Percentiles rank a stretch among this genome's conserved stretches.
Conservation (phyloP, 1,140 invertebrate species). For the Drosophila pallidifrons region DNA sequence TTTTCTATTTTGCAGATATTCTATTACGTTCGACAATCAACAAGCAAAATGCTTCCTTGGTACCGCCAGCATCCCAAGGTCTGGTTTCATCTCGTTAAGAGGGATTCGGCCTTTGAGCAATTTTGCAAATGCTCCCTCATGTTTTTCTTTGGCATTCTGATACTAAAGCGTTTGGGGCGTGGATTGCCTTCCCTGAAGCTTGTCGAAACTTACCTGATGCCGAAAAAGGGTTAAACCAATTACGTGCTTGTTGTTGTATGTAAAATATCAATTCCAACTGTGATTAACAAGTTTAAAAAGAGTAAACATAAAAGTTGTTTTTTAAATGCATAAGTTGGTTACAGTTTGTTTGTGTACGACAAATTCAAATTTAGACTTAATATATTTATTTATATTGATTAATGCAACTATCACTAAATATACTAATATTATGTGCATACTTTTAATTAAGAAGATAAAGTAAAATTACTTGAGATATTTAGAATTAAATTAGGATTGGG, state of each 20-base stretch:
- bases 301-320: too few species aligned
- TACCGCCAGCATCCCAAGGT: not conserved
- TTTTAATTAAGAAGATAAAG: too few species aligned
- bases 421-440: too few species aligned
- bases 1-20: not conserved
- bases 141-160: not conserved
- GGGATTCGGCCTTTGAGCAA: not conserved
- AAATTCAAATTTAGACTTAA: too few species aligned
- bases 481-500: too few species aligned
- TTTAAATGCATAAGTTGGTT: too few species aligned
- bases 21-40: not conserved
- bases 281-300: too few species aligned
- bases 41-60: constrained; percentile 22
- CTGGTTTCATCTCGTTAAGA: constrained; percentile 1
- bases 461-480: too few species aligned
- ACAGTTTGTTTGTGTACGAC: too few species aligned
- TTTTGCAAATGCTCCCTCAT: constrained; percentile 17
- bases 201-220: constrained; percentile 4
- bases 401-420: too few species aligned
- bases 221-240: not conserved
- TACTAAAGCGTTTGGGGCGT: constrained; percentile 16
- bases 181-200: not conserved
- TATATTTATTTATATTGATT: too few species aligned
- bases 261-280: not conserved
- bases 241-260: not conserved